phyloP scores from a whole-genome alignment of 35 echinoderm and acorn worm species.

The Apostichopus parvimensis region DNA sequence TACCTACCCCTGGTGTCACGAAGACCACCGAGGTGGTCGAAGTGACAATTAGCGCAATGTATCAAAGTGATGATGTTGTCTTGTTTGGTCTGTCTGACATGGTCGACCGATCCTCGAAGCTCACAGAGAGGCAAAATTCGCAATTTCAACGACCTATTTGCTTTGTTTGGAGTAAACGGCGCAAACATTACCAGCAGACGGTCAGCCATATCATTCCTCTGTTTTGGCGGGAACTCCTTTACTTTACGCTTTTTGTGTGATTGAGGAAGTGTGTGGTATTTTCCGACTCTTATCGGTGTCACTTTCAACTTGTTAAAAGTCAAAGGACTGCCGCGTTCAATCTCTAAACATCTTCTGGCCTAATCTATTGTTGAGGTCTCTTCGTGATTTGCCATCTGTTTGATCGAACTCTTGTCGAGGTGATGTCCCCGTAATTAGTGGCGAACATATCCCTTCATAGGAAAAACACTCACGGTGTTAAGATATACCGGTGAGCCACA shows the following conservation, averaged over 20 bases:
- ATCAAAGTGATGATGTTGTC: neutral
- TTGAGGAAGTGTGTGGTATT: conserved; percentile 1
- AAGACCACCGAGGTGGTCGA: neutral
- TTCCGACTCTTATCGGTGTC: neutral
- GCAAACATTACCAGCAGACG: conserved; percentile 16
- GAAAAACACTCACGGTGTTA: too few relatives aligned
- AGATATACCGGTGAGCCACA: too few relatives aligned
- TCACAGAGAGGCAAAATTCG: neutral
- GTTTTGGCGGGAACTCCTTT: conserved; percentile 27
- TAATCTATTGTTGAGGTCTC: conserved; percentile 6
- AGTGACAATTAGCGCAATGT: neutral
- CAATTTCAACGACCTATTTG: neutral
- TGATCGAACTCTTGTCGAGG: neutral
- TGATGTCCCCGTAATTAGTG: neutral
- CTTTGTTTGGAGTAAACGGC: conserved; percentile 24
- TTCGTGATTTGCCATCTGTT: conserved; percentile 5
- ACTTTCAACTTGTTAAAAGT: conserved; percentile 32
- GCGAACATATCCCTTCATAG: too few relatives aligned
- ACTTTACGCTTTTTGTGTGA: neutral
- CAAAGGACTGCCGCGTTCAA: conserved; percentile 27
- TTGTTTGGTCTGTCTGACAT: neutral
- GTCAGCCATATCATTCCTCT: conserved; percentile 23
- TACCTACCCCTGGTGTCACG: neutral
- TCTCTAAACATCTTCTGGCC: conserved; percentile 29
- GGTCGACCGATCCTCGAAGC: neutral